These are phyloP conservation scores for Alaudala cheleensis DNA, from an alignment of 2,113 vertebrate species.

Conservation along the genomic window DNA sequence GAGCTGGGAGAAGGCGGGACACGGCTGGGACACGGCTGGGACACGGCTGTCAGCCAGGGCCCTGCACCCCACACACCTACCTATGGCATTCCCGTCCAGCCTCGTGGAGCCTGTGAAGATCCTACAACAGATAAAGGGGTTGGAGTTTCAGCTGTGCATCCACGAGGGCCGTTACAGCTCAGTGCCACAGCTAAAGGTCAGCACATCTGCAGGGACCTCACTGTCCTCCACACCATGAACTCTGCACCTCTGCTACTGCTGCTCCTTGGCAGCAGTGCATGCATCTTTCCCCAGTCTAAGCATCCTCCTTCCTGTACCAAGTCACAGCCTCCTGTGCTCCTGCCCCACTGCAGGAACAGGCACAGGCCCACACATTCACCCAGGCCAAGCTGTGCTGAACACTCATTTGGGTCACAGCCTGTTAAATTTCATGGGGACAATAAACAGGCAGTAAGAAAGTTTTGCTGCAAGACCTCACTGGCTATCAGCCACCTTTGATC, in stretches of 20 bases:
- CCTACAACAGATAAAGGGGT: slow-evolving; percentile 65
- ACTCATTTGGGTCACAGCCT: neutral
- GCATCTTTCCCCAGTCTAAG: neutral
- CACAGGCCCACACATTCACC: neutral
- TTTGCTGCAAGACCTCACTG: neutral
- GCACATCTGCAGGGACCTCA: neutral
- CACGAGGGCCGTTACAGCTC: neutral
- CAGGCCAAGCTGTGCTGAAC: neutral
- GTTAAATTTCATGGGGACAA: neutral
- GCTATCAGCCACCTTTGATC: neutral
- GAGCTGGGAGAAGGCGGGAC: too few species aligned
- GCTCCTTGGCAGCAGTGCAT: neutral
- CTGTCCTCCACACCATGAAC: neutral
- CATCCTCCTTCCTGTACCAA: neutral
- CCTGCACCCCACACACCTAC: slow-evolving; percentile 69
- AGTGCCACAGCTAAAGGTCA: neutral
- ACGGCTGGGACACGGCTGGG: too few species aligned
- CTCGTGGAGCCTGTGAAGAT: slow-evolving; percentile 97
- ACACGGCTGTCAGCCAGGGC: neutral
- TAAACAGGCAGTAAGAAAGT: neutral
- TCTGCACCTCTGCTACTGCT: neutral
- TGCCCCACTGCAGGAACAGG: neutral
- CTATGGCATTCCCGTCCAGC: slow-evolving; percentile 94
- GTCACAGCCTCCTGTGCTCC: neutral
- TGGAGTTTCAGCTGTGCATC: neutral